Evolutionary conservation across 1,140 invertebrate species (phyloP), one percentile per base, ranked within the genome.

Genomic region (Trichonephila clavata): DNA sequence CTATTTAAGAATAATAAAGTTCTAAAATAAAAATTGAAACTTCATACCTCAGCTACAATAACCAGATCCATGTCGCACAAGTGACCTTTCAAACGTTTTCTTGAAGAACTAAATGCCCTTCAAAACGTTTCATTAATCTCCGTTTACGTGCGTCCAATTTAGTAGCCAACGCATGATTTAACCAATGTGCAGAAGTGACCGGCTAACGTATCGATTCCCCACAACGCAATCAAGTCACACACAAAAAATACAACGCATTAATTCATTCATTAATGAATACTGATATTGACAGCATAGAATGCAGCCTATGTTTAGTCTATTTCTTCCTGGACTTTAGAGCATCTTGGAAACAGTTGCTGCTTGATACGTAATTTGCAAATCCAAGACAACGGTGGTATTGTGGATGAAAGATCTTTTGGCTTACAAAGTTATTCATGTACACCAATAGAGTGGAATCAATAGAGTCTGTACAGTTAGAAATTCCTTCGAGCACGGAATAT

Each of bases 221-320:
- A 77, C 16, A 77, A 39, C 27, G 27, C 27, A 77, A 77, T 77
- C 32, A 5, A 4, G 32, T 5, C 10, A 3, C 32, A 39, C 32
- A 27, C 1, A 18, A 77, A 27, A 77, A 39, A 77, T 77, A 77
- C 71, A 77, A 77, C 71, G 32, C 71, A 77, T 77, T 77, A 77
- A 77, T 77, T 77, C 71, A 77, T 77, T 20, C 71, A 32, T 27
- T 10, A 16, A 2, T 18, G 24, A 32, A 27, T 27, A 6, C 32
- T 5, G 32, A 32, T 32, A 77, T 39, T 27, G 71, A 32, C 71
- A 77, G 27, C 4, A 39, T 27, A 18, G 32, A 77, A 77, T 77
- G 71, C 27, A 32, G 71, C 32, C 24, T 32, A 32, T 77, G 71
- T 77, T 77, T 77, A 39, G n/a, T 16, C 50, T 50, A 10, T 13